Evolutionary conservation across 2,888 invertebrate species (phyloP).

Genomic region (Yponomeuta malinellus): DNA sequence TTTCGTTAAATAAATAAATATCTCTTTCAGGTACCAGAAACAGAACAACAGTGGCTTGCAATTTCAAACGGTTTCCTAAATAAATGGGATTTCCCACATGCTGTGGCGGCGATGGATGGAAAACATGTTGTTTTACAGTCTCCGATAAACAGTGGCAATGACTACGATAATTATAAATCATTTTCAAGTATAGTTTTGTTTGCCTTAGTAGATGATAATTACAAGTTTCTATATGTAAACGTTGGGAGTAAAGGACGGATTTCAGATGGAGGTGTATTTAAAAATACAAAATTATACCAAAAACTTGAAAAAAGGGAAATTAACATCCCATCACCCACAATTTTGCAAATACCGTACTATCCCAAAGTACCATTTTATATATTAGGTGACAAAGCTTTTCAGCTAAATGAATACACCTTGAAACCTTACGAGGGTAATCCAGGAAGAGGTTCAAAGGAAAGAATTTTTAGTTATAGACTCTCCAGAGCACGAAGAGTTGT

Average conservation of each 20-base stretch:
- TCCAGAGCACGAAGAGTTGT: too few species aligned
- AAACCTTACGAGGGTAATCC: constrained; percentile 21
- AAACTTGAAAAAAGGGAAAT: too few species aligned
- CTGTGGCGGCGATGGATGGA: constrained; percentile 21
- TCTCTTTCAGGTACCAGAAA: constrained; percentile 25
- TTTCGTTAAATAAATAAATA: too few species aligned
- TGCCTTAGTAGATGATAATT: constrained; percentile 40
- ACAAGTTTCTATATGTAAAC: constrained; percentile 34
- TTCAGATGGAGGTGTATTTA: constrained; percentile 26
- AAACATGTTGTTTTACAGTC: too few species aligned
- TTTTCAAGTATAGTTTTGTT: constrained; percentile 3
- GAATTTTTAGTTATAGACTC: constrained; percentile 13
- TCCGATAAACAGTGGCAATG: too few species aligned
- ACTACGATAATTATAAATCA: too few species aligned
- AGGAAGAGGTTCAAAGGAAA: constrained; percentile 19
- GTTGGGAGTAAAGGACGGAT: constrained; percentile 28
- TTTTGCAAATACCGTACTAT: too few species aligned
- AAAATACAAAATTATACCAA: too few species aligned
- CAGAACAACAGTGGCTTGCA: constrained; percentile 30
- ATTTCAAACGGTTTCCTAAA: constrained; percentile 27
- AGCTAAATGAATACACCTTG: constrained; percentile 11
- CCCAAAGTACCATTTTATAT: constrained; percentile 5
- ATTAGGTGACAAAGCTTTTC: neutral
- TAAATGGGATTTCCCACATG: constrained; percentile 37
- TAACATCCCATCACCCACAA: too few species aligned